Evolutionary conservation across 2,113 vertebrate genomes (phyloP), one percentile per base, ranked within the genome.

Genomic region (Corythoichthys intestinalis): DNA sequence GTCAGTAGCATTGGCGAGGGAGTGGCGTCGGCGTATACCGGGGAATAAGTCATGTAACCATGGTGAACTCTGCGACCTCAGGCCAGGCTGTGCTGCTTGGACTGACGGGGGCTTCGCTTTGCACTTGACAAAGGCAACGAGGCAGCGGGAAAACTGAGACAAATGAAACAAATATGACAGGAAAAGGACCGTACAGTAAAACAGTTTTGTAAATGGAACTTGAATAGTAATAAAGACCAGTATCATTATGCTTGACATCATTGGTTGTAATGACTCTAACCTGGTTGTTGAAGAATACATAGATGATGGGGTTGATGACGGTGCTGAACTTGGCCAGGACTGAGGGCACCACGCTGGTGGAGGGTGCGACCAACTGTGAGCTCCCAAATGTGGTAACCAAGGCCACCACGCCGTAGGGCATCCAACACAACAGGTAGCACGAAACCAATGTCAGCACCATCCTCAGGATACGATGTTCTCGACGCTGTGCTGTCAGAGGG

Each of bases 271-370:
- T 9, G 2, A 13, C 6, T 66, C 90, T 91, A 78, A 94, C 92
- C 92, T 93, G 93, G 67, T 93, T 92, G 74, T 93, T 93, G 85
- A 93, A 92, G 72, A 93, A 91, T 72, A 93, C 80, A 72, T 94
- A 94, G 86, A 94, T 92, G 74, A 94, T 76, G 0, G 93, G 93
- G 78, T 93, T 94, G 71, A 88, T 82, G 35, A 93, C 91, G 2
- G 91, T 93, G 84, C 91, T 94, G 86, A 91, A 92, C 85, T 94
- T 95, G 74, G 92, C 93, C 75, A 94, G 86, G 83, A 94, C 79
- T 9, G 91, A 90, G 60, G 92, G 91, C 70, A 93, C 80, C 72
- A 92, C 15, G 46, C 89, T 94, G 10, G 82, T 89, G 70, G 83
- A 73, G 3, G 92, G 89, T 38, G 91, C 87, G 67, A 94, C 82